Percentiles rank a stretch among this genome's conserved stretches.
These are phyloP conservation scores for Tachypleus tridentatus DNA, from an alignment of 1,140 invertebrate species.

Conservation along the genomic window DNA sequence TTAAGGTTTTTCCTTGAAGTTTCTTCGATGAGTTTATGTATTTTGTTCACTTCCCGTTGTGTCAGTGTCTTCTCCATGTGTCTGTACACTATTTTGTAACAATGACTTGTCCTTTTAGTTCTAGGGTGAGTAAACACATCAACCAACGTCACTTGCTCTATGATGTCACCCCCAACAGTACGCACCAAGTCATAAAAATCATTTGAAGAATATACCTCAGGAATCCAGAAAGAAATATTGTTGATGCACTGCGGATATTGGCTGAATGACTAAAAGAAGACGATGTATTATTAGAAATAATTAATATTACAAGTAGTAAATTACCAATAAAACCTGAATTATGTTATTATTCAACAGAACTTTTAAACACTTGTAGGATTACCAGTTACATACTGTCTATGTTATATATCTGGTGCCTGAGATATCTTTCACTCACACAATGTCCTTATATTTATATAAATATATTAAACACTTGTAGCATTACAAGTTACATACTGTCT, in stretches of 20 bases:
- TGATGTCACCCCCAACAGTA: conserved; percentile 67
- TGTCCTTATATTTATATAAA: no score
- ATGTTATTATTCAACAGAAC: no score
- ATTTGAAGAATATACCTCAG: conserved; percentile 56
- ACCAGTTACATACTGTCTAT: no score
- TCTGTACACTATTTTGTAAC: conserved; percentile 86
- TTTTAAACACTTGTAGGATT: no score
- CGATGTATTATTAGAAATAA: conserved; percentile 3
- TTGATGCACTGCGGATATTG: conserved; percentile 76
- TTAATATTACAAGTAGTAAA: no score
- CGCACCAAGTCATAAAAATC: conserved; percentile 93
- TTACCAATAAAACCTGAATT: no score
- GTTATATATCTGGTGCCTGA: no score
- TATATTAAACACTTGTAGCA: no score
- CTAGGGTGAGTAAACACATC: conserved; percentile 85
- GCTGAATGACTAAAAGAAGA: conserved; percentile 64
- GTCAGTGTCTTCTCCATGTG: conserved; percentile 81
- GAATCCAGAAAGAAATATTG: conserved; percentile 96
- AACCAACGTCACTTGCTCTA: conserved; percentile 80
- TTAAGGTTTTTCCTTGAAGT: conserved; percentile 46
- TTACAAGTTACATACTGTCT: no score
- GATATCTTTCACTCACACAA: no score
- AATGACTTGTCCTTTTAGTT: conserved; percentile 65
- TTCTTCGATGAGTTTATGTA: conserved; percentile 67
- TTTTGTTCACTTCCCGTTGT: conserved; percentile 70